Evolutionary conservation across 2,797 vertebrate species (phyloP).

Genomic region (Hydrophis major): DNA sequence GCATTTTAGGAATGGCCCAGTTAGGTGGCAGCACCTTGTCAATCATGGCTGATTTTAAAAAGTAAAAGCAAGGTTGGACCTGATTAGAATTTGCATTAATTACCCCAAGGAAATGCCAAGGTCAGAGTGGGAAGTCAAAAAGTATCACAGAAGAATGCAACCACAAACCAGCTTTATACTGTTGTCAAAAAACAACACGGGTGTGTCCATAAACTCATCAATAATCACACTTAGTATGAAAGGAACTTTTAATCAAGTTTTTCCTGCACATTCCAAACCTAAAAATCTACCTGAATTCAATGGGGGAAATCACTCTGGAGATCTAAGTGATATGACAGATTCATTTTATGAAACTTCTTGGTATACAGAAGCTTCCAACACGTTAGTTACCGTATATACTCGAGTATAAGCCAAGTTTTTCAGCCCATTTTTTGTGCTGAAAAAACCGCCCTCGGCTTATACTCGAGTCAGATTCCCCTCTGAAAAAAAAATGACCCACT

Average conservation of each 20-base stretch:
- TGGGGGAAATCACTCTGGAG: background rate
- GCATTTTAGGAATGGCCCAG: background rate
- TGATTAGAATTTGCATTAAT: background rate
- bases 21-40: background rate
- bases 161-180: background rate
- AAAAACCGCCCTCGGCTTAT: too few relatives aligned
- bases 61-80: background rate
- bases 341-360: constrained; percentile 1
- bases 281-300: background rate
- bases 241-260: background rate
- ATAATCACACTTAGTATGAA: background rate
- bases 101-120: background rate
- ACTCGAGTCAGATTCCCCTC: too few relatives aligned
- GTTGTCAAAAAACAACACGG: background rate
- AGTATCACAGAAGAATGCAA: background rate
- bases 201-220: background rate
- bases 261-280: background rate
- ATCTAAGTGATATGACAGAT: background rate
- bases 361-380: constrained; percentile 1
- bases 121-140: background rate
- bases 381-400: background rate
- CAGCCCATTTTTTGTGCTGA: too few relatives aligned
- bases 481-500: too few relatives aligned
- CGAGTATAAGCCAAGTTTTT: too few relatives aligned
- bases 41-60: background rate